Conservation (phyloP, 2,113 vertebrate species). For the Podiceps cristatus region DNA sequence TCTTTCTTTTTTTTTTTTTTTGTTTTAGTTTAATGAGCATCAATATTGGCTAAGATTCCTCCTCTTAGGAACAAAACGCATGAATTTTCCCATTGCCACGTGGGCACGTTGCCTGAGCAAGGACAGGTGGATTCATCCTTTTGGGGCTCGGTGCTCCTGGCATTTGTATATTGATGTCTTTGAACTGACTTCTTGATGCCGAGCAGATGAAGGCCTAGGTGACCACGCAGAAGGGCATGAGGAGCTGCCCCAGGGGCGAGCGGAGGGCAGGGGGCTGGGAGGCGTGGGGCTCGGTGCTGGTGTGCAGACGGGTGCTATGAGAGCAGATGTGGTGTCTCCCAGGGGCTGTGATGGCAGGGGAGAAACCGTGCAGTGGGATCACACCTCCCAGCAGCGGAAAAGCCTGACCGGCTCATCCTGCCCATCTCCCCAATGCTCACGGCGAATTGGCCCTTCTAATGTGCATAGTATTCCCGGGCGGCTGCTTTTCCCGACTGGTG, state of each 20-base stretch:
- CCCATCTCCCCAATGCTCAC: background rate
- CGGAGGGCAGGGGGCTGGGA: rapidly evolving
- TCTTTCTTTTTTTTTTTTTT: background rate
- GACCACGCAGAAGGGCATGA: background rate
- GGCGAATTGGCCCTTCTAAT: background rate
- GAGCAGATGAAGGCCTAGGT: background rate
- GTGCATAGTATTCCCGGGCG: background rate
- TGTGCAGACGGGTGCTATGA: background rate
- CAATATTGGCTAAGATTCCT: background rate
- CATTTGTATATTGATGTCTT: background rate
- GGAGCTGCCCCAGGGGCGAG: rapidly evolving
- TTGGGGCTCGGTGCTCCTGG: rapidly evolving
- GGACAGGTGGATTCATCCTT: background rate
- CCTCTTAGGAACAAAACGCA: background rate
- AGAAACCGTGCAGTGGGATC: background rate
- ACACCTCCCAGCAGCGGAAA: background rate
- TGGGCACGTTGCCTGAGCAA: background rate
- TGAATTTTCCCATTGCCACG: background rate
- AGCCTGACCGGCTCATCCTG: background rate
- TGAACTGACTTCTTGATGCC: background rate
- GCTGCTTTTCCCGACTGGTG: background rate
- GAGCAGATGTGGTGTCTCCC: background rate
- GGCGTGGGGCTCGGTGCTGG: background rate
- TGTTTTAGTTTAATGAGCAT: background rate
- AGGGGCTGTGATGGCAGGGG: background rate